Base-by-base conservation (phyloP, 2,888 invertebrate genomes). In the Leucoma salicis region DNA sequence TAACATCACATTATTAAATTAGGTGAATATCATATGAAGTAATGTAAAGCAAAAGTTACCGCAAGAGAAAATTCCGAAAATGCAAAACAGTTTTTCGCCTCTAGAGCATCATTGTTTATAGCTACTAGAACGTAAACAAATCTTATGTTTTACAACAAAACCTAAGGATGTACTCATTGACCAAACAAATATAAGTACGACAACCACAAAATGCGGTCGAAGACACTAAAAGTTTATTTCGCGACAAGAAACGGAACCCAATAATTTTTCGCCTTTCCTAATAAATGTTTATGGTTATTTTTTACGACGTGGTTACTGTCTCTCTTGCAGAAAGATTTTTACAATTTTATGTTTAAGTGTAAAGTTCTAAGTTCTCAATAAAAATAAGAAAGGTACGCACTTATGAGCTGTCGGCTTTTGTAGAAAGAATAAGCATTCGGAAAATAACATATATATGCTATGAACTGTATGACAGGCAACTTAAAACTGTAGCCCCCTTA, bases 171-270 rank as follows among this genome's bases (percentile, higher is more conserved):
- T n/a, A n/a, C n/a, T n/a, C n/a, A n/a, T 21, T 25, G 34, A 28
- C 25, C 25, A 45, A 56, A 53, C 56, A 63, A 63, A 63, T 50
- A 58, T 25, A 14, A 27, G 18, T n/a, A 27, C 8, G 6, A 25
- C 24, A 29, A 63, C 64, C 58, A 32, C 65, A 58, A 15, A 46
- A 32, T 50, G 61, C 36, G 52, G 60, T 54, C 35, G 43, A 28
- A 36, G 39, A 36, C 48, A 48, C 29, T 49, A 51, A 47, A 53
- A 12, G 39, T 58, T 48, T 53, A 48, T 54, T 45, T 46, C 28
- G 27, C 42, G 24, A 38, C 38, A 32, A 12, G 14, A 8, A 15
- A 39, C 34, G 18, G 49, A 46, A 46, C 40, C 45, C 51, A 44
- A 40, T 34, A 14, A 37, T 46, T 42, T 40, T 42, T 40, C 27